Evolutionary conservation across 1,140 invertebrate species (phyloP), one percentile per base, ranked within the genome.

Genomic region (Drosophila sp.): DNA sequence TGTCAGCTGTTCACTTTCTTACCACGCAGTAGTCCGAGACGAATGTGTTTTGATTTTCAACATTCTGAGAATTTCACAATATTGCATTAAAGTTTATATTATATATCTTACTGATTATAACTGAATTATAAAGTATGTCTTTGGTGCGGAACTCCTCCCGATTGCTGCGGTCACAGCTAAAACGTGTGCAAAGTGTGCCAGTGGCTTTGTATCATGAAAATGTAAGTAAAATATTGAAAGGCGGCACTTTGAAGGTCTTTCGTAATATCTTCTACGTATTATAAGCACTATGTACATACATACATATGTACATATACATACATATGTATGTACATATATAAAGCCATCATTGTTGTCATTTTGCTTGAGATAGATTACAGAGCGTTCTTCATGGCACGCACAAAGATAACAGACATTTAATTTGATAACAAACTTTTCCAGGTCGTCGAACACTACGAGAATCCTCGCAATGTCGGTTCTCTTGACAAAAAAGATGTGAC

Each of bases 401-500:
- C 11, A 55, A 4, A 64, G 86, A 90, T 85, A 90, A 83, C 1
- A 66, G 67, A 33, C 62, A 66, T 62, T 32, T 35, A 17, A 65
- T 54, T 44, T 50, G 3, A 38, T 38, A 61, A 8, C 62, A 6
- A 47, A 40, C 27, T 10, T 55, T 47, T 47, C 32, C 75, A 99
- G 96, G 98, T 99, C 6, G 96, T 99, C 79, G 99, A 99, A 93
- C 99, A 99, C 92, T 99, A 99, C 93, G 98, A 99, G 93, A 99
- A 99, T 93, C 99, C 99, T 3, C 94, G 98, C 71, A 99, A 99
- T 94, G 99, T 99, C 82, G 99, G 99, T 0, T 98, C 98, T 0
- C 91, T 99, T 66, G 97, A 99, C 91, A 99, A 99, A 92, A 97
- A 97, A 92, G 98, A 99, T 80, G 94, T 95, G 56, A 96, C 94